phyloP scores from a whole-genome alignment of 2,888 invertebrate species.

The Meiosimyza platycephala region DNA sequence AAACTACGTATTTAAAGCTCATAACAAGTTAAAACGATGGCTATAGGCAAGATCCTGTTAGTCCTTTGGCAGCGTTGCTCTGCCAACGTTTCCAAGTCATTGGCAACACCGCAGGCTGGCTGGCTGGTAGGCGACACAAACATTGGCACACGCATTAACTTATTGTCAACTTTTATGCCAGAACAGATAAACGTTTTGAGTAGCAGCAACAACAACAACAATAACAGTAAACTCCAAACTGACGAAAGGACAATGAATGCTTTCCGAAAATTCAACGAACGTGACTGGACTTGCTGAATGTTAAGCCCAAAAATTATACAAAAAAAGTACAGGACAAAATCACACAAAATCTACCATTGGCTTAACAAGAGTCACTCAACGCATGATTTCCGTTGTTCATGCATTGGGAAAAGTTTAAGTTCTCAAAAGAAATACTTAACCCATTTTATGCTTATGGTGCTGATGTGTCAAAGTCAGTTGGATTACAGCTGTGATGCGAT shows the following conservation, averaged over 20 bases:
- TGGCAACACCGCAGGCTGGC: neutral
- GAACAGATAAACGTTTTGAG: constrained; percentile 3
- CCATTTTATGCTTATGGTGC: too few relatives aligned
- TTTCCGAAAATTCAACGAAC: constrained; percentile 18
- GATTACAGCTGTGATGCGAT: too few relatives aligned
- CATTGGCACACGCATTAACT: constrained; percentile 21
- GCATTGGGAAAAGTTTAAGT: too few relatives aligned
- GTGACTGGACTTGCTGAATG: constrained; percentile 28
- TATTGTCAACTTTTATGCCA: constrained; percentile 18
- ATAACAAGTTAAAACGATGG: too few relatives aligned
- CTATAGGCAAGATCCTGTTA: neutral
- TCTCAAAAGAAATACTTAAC: too few relatives aligned
- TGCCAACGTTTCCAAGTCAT: constrained; percentile 1
- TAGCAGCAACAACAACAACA: neutral
- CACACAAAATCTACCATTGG: constrained; percentile 19
- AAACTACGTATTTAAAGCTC: too few relatives aligned
- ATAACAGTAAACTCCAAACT: neutral
- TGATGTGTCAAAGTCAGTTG: too few relatives aligned
- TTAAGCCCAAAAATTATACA: neutral
- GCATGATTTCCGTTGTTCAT: neutral
- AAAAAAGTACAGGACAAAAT: neutral
- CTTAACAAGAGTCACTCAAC: constrained; percentile 28
- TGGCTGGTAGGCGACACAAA: neutral
- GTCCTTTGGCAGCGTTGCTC: constrained; percentile 2
- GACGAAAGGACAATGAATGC: constrained; percentile 23